phyloP scores from a whole-genome alignment of 2,113 vertebrate species.

The Azemiops feae region DNA sequence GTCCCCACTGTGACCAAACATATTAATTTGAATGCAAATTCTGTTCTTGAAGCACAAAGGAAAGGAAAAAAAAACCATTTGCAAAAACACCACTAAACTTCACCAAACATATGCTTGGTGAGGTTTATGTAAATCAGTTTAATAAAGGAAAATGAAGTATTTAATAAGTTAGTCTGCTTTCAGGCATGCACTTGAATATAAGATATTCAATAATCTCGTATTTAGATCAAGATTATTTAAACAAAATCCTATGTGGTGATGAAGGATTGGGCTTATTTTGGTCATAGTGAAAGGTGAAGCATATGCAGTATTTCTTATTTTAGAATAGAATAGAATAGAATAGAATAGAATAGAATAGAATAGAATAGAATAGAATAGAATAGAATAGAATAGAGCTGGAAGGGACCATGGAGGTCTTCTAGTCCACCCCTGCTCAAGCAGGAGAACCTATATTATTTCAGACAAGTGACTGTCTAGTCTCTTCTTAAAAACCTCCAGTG shows the following conservation, averaged over 20 bases:
- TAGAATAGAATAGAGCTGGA: no score
- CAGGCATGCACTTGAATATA: not conserved
- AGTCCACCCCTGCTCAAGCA: no score
- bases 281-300: not conserved
- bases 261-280: not conserved
- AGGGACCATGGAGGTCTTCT: no score
- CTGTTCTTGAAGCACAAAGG: slow-evolving; percentile 1
- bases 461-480: no score
- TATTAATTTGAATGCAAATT: slow-evolving; percentile 20
- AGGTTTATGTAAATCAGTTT: slow-evolving; percentile 12
- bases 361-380: no score
- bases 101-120: slow-evolving; percentile 3
- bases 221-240: not conserved
- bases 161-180: not conserved
- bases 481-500: no score
- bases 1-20: not conserved
- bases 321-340: no score
- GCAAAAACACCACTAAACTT: not conserved
- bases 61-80: not conserved
- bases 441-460: no score
- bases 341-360: no score
- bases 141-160: slow-evolving; percentile 1
- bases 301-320: not conserved
- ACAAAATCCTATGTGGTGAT: not conserved
- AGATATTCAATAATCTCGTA: not conserved